Conservation (phyloP, 2,113 vertebrate genomes). For the Antechinus stuartii region DNA sequence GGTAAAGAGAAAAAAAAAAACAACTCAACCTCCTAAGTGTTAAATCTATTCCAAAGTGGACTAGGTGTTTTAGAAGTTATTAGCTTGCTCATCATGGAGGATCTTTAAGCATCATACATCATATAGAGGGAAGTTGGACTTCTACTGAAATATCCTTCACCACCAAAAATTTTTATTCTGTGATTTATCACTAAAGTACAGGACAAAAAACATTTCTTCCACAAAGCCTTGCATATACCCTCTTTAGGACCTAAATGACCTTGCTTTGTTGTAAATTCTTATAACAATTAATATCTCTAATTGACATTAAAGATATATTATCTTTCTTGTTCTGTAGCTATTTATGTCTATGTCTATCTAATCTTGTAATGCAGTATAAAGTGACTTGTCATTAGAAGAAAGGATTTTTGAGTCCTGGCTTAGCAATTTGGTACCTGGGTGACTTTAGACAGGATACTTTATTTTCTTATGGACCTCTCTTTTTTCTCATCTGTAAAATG, state of each 20-base stretch:
- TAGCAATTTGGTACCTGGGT: not conserved
- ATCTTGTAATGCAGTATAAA: not conserved
- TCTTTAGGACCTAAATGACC: not conserved
- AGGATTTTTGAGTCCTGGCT: not conserved
- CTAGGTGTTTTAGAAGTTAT: not conserved
- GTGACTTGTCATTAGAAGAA: not conserved
- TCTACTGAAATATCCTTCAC: not conserved
- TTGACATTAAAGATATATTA: not conserved
- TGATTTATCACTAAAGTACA: not conserved
- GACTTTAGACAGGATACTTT: not conserved
- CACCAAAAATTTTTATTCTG: not conserved
- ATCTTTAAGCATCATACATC: not conserved
- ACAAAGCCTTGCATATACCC: not conserved
- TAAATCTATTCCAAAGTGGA: not conserved
- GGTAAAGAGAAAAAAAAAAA: not conserved
- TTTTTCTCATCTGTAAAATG: not conserved
- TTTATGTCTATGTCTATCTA: not conserved
- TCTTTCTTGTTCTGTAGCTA: not conserved
- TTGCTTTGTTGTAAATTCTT: not conserved
- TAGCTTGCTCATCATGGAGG: not conserved
- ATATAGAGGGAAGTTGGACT: not conserved
- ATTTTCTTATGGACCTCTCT: not conserved
- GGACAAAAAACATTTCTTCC: not conserved
- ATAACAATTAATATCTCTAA: not conserved
- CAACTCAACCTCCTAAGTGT: not conserved